Percentiles rank a stretch among this genome's conserved stretches.
phyloP scores from a whole-genome alignment of 2,797 vertebrate species.

The Clarias fuscus region DNA sequence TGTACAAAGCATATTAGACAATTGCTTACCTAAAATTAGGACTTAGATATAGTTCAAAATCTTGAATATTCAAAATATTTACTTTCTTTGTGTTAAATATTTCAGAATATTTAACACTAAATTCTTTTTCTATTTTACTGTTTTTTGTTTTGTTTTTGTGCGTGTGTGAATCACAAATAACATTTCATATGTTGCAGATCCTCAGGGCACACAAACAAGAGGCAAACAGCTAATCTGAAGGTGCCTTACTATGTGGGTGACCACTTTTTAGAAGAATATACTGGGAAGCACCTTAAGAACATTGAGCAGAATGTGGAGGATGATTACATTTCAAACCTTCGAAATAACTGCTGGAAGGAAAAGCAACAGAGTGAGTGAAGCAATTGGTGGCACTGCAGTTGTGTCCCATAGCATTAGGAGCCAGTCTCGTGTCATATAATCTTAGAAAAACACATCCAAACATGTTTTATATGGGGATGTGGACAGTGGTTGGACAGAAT shows the following conservation, averaged over 20 bases:
- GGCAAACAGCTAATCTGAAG: slow-evolving; percentile 86
- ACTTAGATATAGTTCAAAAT: neutral
- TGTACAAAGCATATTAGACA: neutral
- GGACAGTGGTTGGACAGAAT: too few species aligned
- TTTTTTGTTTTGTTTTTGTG: neutral
- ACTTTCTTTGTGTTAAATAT: neutral
- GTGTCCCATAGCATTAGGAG: neutral
- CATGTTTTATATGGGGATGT: neutral
- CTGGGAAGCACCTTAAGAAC: slow-evolving; percentile 82
- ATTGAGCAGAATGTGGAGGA: slow-evolving; percentile 94
- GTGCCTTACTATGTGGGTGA: slow-evolving; percentile 91
- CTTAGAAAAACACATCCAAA: neutral
- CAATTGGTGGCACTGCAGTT: neutral
- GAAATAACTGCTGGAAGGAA: slow-evolving; percentile 99
- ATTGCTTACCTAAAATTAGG: neutral
- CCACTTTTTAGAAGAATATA: slow-evolving; percentile 87
- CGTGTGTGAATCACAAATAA: neutral
- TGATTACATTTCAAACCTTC: slow-evolving; percentile 94
- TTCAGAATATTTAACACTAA: neutral
- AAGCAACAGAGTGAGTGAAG: slow-evolving; percentile 93
- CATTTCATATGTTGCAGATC: slow-evolving; percentile 73
- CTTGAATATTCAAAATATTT: neutral
- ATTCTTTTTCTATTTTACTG: too few species aligned
- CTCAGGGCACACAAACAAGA: slow-evolving; percentile 85
- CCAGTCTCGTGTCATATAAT: neutral